These are phyloP conservation scores for Hylaeus volcanicus DNA, from an alignment of 1,140 invertebrate genomes.

Conservation along the genomic window DNA sequence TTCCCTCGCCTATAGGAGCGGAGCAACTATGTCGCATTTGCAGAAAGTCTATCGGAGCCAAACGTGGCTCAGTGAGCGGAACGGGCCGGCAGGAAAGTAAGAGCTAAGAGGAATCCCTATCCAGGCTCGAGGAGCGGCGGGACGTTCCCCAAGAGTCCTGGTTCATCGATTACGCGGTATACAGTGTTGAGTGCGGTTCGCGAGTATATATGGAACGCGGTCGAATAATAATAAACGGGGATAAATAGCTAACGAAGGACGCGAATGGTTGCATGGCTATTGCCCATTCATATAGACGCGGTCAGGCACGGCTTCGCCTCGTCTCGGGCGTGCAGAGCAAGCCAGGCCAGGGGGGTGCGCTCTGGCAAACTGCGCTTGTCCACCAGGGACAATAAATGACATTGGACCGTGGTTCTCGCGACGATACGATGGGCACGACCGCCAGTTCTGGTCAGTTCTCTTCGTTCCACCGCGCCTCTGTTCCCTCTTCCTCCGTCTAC, in stretches of 20 bases:
- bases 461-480: slow-evolving; percentile 17
- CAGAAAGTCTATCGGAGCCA: not conserved
- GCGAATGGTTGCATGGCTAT: slow-evolving; percentile 70
- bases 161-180: slow-evolving; percentile 59
- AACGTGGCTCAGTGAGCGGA: not conserved
- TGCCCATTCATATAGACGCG: slow-evolving; percentile 72
- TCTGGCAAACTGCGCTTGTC: slow-evolving; percentile 58
- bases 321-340: not conserved
- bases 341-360: slow-evolving; percentile 45
- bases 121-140: slow-evolving; percentile 19
- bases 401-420: slow-evolving; percentile 72
- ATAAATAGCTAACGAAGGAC: slow-evolving; percentile 73
- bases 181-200: slow-evolving; percentile 39
- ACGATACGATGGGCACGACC: slow-evolving; percentile 63
- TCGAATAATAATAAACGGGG: slow-evolving; percentile 67
- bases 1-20: too few relatives aligned
- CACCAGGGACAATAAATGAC: slow-evolving; percentile 75
- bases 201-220: slow-evolving; percentile 39
- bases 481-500: slow-evolving; percentile 24
- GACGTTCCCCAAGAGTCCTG: slow-evolving; percentile 42
- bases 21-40: too few relatives aligned
- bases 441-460: slow-evolving; percentile 64
- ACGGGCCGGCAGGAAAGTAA: not conserved
- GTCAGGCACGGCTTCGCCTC: not conserved
- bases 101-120: slow-evolving; percentile 18